Percentiles rank a stretch among this genome's conserved stretches.
Evolutionary conservation across 2,113 vertebrate genomes (phyloP).

Genomic region (Hemichromis elongatus): DNA sequence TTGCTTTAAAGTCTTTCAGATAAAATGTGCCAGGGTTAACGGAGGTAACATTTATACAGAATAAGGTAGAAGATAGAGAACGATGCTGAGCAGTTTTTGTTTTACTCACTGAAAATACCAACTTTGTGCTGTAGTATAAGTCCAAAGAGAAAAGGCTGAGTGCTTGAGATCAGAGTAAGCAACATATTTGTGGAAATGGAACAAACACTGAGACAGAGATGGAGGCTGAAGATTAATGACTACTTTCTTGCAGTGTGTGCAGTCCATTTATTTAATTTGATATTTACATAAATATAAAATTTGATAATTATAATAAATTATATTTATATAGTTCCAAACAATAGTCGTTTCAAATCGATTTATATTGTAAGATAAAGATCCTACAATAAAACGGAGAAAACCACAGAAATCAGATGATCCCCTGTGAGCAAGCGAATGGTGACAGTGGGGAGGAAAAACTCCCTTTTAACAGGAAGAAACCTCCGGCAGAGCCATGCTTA

Average conservation of each 20-base stretch:
- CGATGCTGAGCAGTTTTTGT: too few species aligned
- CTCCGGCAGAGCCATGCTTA: too few species aligned
- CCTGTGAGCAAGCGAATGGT: neutral
- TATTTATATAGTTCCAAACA: neutral
- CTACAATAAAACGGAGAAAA: neutral
- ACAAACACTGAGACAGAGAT: neutral
- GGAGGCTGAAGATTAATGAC: neutral
- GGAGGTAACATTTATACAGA: neutral
- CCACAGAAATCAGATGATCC: rapidly evolving
- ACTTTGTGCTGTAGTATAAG: neutral
- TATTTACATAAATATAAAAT: neutral
- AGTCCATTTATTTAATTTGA: neutral
- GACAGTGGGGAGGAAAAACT: neutral
- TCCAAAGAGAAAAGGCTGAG: neutral
- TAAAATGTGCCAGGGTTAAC: neutral
- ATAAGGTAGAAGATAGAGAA: too few species aligned
- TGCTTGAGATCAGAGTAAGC: neutral
- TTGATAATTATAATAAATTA: neutral
- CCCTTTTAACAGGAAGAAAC: neutral
- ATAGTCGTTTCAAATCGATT: neutral
- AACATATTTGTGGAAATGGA: neutral
- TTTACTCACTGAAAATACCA: neutral
- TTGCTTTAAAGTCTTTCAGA: neutral
- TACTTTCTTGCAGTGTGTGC: neutral
- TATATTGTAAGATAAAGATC: neutral